Evolutionary conservation across 2,113 vertebrate species (phyloP), one percentile per base, ranked within the genome.

Genomic region (Mastomys coucha): DNA sequence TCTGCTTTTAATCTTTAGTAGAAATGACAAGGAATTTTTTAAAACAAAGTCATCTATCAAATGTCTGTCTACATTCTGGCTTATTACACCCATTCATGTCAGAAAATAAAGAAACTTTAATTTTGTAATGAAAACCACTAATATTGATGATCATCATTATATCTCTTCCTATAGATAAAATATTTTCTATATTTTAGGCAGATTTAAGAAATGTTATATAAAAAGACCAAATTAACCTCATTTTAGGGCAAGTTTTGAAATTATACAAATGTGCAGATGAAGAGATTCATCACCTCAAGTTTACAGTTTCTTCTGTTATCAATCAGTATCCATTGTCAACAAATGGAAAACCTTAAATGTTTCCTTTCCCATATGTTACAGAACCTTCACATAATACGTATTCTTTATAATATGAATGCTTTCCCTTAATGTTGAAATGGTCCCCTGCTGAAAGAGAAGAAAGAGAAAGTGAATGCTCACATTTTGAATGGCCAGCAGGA

Each of bases 31-130:
- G 2, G 7, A 3, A 78, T 8, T 11, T n/a, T 76, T 4, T 3
- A 75, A 65, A 77, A 16, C 33, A 70, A 4, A 60, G 24, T 2
- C 19, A 10, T 80, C 17, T 53, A 1, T 87, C 28, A 53, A 53
- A 33, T 60, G 33, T 28, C 0, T 67, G 33, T 42, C 5, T 24
- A 39, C 2, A 3, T 7, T 51, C 0, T 70, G 65, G 3, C 4
- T 73, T 20, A 31, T 8, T 80, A 5, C 9, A 1, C 84, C 60
- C 4, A 51, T 76, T 39, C 28, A 53, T 67, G 13, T 45, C 82
- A 28, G 3, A 4, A 86, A 86, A 85, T 45, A 49, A 94, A 69
- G 6, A 11, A 9, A 76, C 42, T 53, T 69, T 63, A 85, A n/a
- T 75, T 82, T 82, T 88, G 13, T 33, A 39, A 49, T 12, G 56